Evolutionary conservation across 2,797 vertebrate species (phyloP).

Genomic region (Premnoplex brunnescens): DNA sequence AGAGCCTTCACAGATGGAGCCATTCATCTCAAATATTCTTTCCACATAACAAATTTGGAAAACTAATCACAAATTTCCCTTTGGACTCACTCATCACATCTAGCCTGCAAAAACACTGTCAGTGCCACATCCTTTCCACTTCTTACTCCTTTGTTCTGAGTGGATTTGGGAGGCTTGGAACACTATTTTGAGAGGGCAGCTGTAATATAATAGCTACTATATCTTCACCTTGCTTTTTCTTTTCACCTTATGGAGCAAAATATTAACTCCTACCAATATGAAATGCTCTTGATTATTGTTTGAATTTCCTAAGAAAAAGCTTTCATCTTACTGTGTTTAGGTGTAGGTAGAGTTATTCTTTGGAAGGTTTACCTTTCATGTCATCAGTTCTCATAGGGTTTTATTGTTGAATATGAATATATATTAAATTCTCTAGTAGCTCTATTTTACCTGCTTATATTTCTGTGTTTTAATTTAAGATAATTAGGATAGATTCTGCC

Average conservation of each 20-base stretch:
- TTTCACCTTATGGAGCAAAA: background rate
- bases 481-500: background rate
- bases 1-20: background rate
- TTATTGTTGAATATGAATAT: background rate
- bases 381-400: background rate
- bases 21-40: background rate
- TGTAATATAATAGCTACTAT: background rate
- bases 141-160: background rate
- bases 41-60: background rate
- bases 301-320: background rate
- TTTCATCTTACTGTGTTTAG: background rate
- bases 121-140: background rate
- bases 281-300: background rate
- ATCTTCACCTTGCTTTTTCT: background rate
- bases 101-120: background rate
- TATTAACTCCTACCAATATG: background rate
- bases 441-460: background rate
- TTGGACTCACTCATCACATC: background rate
- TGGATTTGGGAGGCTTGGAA: background rate
- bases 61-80: background rate
- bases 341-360: background rate
- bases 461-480: background rate
- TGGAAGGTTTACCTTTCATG: background rate
- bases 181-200: background rate
- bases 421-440: background rate